Base-by-base conservation (phyloP, 2,888 invertebrate genomes). In the Lepidochrysops patricia region DNA sequence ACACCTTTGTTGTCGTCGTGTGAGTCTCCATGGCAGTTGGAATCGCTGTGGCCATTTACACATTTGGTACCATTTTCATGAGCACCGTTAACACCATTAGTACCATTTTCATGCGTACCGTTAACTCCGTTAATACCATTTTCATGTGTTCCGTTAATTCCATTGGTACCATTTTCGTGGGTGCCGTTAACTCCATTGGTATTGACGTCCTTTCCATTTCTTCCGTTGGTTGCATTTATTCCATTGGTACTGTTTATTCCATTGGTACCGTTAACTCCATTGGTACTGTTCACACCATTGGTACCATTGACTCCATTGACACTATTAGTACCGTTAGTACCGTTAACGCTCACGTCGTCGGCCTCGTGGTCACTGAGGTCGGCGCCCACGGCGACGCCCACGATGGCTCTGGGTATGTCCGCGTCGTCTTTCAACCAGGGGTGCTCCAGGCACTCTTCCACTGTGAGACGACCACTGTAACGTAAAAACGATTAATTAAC, bases 381-480 rank as follows among this genome's bases (percentile, higher is more conserved):
- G 72, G 79, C 73, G 65, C 73, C 76, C 57, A 74, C 64, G 43
- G 85, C 87, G 62, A 82, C 77, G 65, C 87, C 85, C 61, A 82
- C 83, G 68, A 89, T 89, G 69, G 81, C 85, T 65, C 84, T 85
- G 69, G 91, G 90, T 67, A 92, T 79, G 65, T 89, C 84, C 70
- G 84, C 80, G 72, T 91, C 91, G 84, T 92, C 91, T 86, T 91
- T 91, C 72, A 98, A 92, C 98, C 97, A 98, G 74, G 94, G 92
- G 90, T 98, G 97, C 81, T 95, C 93, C 79, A 97, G 92, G 89
- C 97, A 95, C 87, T 96, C 95, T 75, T 93, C 92, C 76, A 96
- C 96, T 79, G 94, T 94, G 89, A 97, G 93, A 87, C 97, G 94
- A 86, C 94, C 94, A 86, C 97, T 97, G 90, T 5, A 64, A 61